phyloP scores from a whole-genome alignment of 1,140 invertebrate genomes.

The Drosophila obscura region DNA sequence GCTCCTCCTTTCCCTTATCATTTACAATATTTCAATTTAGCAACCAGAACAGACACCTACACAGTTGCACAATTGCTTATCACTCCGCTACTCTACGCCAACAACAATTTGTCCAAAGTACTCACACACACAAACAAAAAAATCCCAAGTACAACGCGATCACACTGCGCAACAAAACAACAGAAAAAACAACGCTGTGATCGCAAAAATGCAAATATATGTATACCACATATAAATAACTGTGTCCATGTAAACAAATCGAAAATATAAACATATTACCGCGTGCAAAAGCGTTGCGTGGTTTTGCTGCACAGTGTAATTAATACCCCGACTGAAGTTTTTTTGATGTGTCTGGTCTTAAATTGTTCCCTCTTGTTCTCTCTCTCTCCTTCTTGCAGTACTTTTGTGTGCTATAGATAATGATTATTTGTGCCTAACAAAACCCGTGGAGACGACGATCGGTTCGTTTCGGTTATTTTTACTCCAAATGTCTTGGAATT shows the following conservation, averaged over 20 bases:
- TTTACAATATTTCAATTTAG: conserved; percentile 57
- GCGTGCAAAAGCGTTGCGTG: no score
- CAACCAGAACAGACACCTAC: conserved; percentile 22
- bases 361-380: neutral
- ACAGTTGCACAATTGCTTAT: conserved; percentile 59
- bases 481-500: conserved; percentile 61
- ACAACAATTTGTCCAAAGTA: conserved; percentile 25
- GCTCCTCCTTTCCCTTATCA: conserved; percentile 38
- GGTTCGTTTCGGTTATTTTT: conserved; percentile 19
- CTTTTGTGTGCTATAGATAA: conserved; percentile 17
- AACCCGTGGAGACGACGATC: conserved; percentile 27
- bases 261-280: no score
- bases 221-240: no score
- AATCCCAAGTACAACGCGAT: conserved; percentile 15
- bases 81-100: conserved; percentile 45
- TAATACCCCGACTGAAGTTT: neutral
- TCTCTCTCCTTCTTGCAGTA: conserved; percentile 19
- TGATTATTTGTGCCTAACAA: conserved; percentile 48
- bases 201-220: neutral
- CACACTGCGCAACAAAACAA: conserved; percentile 34
- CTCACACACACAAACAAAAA: conserved; percentile 3
- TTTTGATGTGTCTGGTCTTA: conserved; percentile 10
- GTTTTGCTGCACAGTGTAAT: no score
- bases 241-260: no score
- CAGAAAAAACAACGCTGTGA: neutral